A percentile compares a stretch with the other conserved stretches of the same genome.
These are phyloP conservation scores for Dolichomitus sp. DNA, from an alignment of 2,888 invertebrate species.

Conservation along the genomic window DNA sequence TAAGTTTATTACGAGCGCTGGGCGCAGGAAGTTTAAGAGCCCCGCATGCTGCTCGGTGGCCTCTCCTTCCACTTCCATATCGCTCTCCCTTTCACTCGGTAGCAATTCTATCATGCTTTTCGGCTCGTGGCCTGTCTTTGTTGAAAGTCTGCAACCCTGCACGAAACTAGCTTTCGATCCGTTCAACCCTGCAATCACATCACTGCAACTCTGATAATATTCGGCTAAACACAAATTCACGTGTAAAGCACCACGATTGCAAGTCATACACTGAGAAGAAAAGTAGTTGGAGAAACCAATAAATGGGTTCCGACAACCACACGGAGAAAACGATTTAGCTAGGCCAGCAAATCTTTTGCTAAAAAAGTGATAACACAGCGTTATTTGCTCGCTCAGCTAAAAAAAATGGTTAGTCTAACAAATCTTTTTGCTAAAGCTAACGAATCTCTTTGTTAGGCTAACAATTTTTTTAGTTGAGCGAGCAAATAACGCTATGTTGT, in stretches of 20 bases:
- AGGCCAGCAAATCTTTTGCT: no score
- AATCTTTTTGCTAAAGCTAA: no score
- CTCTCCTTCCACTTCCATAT: constrained; percentile 11
- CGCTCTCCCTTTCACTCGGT: neutral
- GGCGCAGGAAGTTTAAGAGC: constrained; percentile 72
- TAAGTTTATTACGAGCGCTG: constrained; percentile 77
- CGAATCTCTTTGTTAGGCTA: no score
- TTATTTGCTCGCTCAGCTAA: no score
- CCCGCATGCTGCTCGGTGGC: constrained; percentile 44
- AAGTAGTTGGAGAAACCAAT: no score
- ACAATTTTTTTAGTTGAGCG: no score
- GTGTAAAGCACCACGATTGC: neutral
- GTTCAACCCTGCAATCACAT: neutral
- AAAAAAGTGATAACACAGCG: no score
- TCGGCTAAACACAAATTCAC: neutral
- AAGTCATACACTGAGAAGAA: no score
- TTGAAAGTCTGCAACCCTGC: constrained; percentile 9
- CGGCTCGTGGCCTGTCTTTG: neutral
- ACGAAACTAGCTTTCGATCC: constrained; percentile 4
- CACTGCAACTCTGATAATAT: neutral
- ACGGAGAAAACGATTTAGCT: no score
- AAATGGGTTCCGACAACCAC: no score
- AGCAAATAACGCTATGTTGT: no score
- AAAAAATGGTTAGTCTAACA: no score
- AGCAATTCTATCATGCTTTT: neutral